A percentile compares a stretch with the other conserved stretches of the same genome.
Conservation (phyloP, 2,888 invertebrate genomes). For the Caenorhabditis sp. region DNA sequence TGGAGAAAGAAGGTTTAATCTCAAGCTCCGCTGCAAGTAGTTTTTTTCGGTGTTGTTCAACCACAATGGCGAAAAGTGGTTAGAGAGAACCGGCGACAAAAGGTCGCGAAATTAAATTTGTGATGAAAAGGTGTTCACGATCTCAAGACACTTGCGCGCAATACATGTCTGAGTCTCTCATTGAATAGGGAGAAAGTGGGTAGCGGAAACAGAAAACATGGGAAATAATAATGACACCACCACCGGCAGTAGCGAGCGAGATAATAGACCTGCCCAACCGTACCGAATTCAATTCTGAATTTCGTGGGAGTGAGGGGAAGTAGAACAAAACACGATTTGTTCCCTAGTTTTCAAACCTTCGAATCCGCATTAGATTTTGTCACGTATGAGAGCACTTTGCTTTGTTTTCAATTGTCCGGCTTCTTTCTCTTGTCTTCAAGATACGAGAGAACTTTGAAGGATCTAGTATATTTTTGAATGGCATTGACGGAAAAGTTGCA, state of each 20-base stretch:
- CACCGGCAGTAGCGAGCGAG: too few relatives aligned
- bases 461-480: neutral
- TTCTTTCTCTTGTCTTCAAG: slow-evolving; percentile 1
- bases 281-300: slow-evolving; percentile 33
- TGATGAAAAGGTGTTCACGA: slow-evolving; percentile 52
- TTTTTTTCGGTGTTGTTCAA: neutral
- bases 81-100: slow-evolving; percentile 35
- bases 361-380: slow-evolving; percentile 11
- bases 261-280: slow-evolving; percentile 38
- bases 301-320: neutral
- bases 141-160: slow-evolving; percentile 42
- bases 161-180: slow-evolving; percentile 41
- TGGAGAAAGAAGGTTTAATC: slow-evolving; percentile 1
- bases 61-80: neutral
- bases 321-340: neutral
- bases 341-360: neutral
- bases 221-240: slow-evolving; percentile 29
- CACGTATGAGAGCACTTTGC: slow-evolving; percentile 6
- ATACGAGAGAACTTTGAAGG: slow-evolving; percentile 26
- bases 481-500: slow-evolving; percentile 17
- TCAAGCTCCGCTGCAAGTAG: neutral
- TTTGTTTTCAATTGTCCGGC: slow-evolving; percentile 25
- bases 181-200: neutral
- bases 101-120: slow-evolving; percentile 47
- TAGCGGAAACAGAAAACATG: slow-evolving; percentile 25